phyloP scores from a whole-genome alignment of 2,888 invertebrate species.

The Hemithea aestivaria region DNA sequence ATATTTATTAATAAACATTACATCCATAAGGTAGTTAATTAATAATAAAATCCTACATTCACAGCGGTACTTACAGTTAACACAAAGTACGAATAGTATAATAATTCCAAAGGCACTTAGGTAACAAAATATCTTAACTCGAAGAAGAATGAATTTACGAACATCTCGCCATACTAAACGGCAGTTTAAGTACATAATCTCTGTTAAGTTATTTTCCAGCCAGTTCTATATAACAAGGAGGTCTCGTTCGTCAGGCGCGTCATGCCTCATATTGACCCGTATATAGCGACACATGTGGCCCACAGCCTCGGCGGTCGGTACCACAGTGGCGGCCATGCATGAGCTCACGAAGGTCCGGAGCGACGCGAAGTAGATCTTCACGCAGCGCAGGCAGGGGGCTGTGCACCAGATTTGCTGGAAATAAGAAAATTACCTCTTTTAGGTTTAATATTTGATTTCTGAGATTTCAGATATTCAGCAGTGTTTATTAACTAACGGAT shows the following conservation, averaged over 20 bases:
- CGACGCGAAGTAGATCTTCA: slow-evolving; percentile 83
- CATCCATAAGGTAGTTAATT: no score
- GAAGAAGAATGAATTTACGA: no score
- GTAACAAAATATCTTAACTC: no score
- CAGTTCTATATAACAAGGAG: slow-evolving; percentile 51
- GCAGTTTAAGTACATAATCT: background rate
- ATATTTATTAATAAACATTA: no score
- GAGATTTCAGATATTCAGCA: no score
- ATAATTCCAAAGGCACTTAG: no score
- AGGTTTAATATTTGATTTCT: no score
- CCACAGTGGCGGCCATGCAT: slow-evolving; percentile 80
- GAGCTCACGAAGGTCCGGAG: slow-evolving; percentile 77
- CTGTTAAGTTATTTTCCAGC: slow-evolving; percentile 1
- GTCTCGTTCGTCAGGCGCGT: slow-evolving; percentile 71
- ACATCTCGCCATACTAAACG: no score
- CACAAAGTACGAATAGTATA: no score
- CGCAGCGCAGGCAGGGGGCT: slow-evolving; percentile 82
- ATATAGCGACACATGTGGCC: slow-evolving; percentile 82
- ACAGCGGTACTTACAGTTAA: no score
- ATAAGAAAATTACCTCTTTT: slow-evolving; percentile 3
- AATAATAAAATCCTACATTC: no score
- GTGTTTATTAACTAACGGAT: no score
- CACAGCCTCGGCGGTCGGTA: slow-evolving; percentile 80
- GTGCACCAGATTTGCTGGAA: slow-evolving; percentile 86
- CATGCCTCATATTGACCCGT: slow-evolving; percentile 76